These are phyloP conservation scores for Eleginops maclovinus DNA, from an alignment of 2,113 vertebrate species.

Conservation along the genomic window DNA sequence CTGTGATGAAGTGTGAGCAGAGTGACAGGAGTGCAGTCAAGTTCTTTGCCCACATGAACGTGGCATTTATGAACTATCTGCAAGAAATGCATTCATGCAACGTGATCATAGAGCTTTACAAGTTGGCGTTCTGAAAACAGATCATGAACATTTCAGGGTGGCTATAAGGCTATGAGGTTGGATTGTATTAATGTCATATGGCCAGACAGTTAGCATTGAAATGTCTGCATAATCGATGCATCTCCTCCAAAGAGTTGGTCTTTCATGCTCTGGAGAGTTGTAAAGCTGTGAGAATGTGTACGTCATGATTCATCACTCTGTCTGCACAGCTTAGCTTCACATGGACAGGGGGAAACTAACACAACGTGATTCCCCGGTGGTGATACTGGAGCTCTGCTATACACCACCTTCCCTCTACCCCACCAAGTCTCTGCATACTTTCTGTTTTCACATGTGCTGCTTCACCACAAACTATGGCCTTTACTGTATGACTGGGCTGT, in stretches of 20 bases:
- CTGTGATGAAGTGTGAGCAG: slow-evolving; percentile 29
- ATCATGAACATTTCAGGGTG: not conserved
- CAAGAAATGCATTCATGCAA: not conserved
- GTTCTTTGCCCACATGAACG: not conserved
- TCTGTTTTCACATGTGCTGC: slow-evolving; percentile 23
- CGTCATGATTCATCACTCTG: slow-evolving; percentile 59
- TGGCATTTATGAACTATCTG: slow-evolving; percentile 2
- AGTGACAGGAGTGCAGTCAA: slow-evolving; percentile 21
- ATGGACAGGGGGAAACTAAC: slow-evolving; percentile 59
- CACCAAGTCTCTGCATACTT: slow-evolving; percentile 6
- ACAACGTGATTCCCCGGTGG: slow-evolving; percentile 56
- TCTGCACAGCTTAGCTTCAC: slow-evolving; percentile 64
- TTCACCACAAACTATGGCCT: slow-evolving; percentile 17
- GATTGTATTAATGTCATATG: not conserved
- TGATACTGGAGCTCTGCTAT: slow-evolving; percentile 31
- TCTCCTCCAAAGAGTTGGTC: not conserved
- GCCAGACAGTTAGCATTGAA: not conserved
- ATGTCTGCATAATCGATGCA: slow-evolving; percentile 18
- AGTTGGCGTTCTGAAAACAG: not conserved
- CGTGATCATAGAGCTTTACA: not conserved
- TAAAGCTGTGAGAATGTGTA: slow-evolving; percentile 31
- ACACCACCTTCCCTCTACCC: slow-evolving; percentile 2
- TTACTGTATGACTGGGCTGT: slow-evolving; percentile 32
- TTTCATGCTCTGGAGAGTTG: slow-evolving; percentile 26
- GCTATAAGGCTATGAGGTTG: not conserved